Conservation (phyloP, 2,797 vertebrate species). For the Parauchenoglanis punctatus region DNA sequence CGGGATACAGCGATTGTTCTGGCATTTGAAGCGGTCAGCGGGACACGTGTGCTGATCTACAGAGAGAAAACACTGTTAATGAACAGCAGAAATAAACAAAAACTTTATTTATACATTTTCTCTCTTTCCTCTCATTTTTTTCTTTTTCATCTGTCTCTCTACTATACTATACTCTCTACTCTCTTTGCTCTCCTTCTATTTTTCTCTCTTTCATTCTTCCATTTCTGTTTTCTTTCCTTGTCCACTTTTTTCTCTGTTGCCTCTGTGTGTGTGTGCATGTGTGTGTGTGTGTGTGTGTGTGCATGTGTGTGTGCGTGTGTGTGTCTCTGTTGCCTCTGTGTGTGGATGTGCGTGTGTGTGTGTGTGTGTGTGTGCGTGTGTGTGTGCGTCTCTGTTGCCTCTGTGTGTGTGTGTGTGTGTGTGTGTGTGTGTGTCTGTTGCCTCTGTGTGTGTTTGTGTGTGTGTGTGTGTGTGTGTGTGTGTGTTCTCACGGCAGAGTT, state of each 20-base stretch:
- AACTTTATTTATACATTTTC: too few relatives aligned
- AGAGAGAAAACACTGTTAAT: neutral
- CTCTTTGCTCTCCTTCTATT: too few relatives aligned
- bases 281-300: neutral
- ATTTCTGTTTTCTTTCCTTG: too few relatives aligned
- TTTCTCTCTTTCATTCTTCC: neutral
- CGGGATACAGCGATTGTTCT: constrained; percentile 96
- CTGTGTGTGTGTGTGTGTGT: neutral
- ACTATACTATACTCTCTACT: too few relatives aligned
- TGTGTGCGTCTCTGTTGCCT: too few relatives aligned
- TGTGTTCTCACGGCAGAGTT: constrained; percentile 84
- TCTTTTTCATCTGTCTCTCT: too few relatives aligned
- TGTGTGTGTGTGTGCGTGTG: neutral
- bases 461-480: constrained; percentile 15
- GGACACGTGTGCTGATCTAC: constrained; percentile 96
- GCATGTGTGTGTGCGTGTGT: neutral
- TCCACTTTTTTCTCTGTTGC: neutral
- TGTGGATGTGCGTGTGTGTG: neutral
- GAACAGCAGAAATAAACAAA: too few relatives aligned
- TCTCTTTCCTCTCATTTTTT: neutral
- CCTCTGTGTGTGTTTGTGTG: neutral
- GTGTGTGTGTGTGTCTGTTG: too few relatives aligned
- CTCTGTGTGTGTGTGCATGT: neutral
- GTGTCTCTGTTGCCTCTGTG: neutral
- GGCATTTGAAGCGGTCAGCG: constrained; percentile 93